Evolutionary conservation across 1,140 invertebrate species (phyloP), one percentile per base, ranked within the genome.

Genomic region (Scaptomyza graminum): DNA sequence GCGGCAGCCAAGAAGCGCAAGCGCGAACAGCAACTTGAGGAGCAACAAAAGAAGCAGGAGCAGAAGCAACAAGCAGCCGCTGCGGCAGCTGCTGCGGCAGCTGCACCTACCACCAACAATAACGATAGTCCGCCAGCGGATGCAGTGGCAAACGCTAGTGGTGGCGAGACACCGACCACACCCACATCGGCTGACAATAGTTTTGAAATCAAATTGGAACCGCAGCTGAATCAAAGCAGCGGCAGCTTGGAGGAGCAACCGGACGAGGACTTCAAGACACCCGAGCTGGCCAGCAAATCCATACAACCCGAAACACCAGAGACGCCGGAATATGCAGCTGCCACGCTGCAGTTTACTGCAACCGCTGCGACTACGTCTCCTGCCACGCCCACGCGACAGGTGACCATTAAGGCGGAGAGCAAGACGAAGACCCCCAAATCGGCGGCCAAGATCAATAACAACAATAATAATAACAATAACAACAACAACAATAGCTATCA

Each of bases 11-110:
- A 94, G 60, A 94, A 94, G 73, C 92, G 93, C 7, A 94, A 93
- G 74, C 92, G 93, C 7, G 93, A 93, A 78, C 90, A 92, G 94
- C 96, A 97, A 93, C 92, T 96, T 80, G 97, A 97, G 91, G 96
- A 97, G 70, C 93, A 94, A 52, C 94, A 94, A 3, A 96, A 95
- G 77, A 95, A 96, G 74, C 94, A 94, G 18, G 93, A 93, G 16
- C 94, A 95, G 79, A 93, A 93, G 31, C 92, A 93, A 75, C 93
- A 93, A 59, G 92, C 93, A 0, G 92, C 92, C 0, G 92, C 93
- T 2, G 92, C 93, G 39, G 91, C 93, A 34, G 64, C 78, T 31
- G 85, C 76, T 34, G 75, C 74, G 5, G 73, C 79, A 5, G 69
- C 77, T 47, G 78, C 61, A 62, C 64, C 52, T 2, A 73, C 68